Evolutionary conservation across 2,113 vertebrate genomes (phyloP), one percentile per base, ranked within the genome.

Genomic region (Bostrychus sinensis): DNA sequence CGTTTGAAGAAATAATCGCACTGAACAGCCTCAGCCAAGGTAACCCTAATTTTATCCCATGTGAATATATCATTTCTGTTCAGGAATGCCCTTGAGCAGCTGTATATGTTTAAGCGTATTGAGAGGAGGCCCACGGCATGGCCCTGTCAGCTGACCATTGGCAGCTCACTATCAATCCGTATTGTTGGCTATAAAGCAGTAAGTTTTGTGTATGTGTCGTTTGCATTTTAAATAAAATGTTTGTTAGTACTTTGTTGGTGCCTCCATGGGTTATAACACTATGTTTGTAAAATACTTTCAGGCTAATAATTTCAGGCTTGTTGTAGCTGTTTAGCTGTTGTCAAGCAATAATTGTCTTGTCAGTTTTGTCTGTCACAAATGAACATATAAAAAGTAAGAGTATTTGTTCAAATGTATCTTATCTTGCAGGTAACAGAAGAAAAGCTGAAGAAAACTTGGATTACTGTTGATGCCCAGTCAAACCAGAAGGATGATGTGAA

Each of bases 161-260:
- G 97, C 75, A 94, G 93, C 84, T 72, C 88, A 65, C 83, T 99
- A 39, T 86, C 95, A 63, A 97, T 99, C 88, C 93, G 89, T 53
- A 96, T 98, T 16, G 79, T 95, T 56, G 97, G 94, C 51, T 98
- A 96, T 86, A 99, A 96, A 92, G 89, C 94, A 50, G 96, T 99
- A 91, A 91, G 95, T 94, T 68, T 2, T 55, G 14, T 30, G 11
- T 13, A 25, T 1, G 22, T 20, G n/a, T n/a, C n/a, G n/a, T n/a
- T n/a, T n/a, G n/a, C n/a, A n/a, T n/a, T n/a, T n/a, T n/a, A n/a
- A n/a, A n/a, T n/a, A n/a, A n/a, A n/a, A n/a, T n/a, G n/a, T n/a
- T n/a, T n/a, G n/a, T n/a, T n/a, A n/a, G n/a, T n/a, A n/a, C n/a
- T n/a, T n/a, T n/a, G n/a, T n/a, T n/a, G n/a, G n/a, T n/a, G n/a